phyloP scores from a whole-genome alignment of 2,113 vertebrate genomes.

The Arizona elegans region DNA sequence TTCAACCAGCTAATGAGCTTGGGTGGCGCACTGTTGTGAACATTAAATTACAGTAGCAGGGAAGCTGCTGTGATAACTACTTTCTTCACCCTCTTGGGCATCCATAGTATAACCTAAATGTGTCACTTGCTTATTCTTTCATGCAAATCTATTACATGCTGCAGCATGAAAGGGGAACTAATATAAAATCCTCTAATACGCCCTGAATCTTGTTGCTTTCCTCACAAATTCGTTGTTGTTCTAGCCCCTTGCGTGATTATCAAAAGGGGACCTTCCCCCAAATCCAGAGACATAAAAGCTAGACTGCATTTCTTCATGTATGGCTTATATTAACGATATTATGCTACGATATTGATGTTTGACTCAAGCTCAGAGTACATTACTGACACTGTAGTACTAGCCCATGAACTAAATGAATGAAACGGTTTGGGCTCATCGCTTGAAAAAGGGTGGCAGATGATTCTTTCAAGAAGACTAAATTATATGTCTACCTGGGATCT shows the following conservation, averaged over 20 bases:
- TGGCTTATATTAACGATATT: not conserved
- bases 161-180: slow-evolving; percentile 36
- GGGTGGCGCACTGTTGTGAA: slow-evolving; percentile 7
- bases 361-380: not conserved
- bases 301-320: not conserved
- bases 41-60: not conserved
- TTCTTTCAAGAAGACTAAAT: not conserved
- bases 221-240: not conserved
- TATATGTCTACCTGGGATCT: not conserved
- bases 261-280: not conserved
- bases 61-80: not conserved
- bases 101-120: slow-evolving; percentile 27
- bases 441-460: not conserved
- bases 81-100: slow-evolving; percentile 10
- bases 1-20: slow-evolving; percentile 39
- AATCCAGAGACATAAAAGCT: not conserved
- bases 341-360: not conserved
- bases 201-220: not conserved
- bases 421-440: not conserved
- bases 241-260: not conserved
- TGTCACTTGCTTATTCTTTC: slow-evolving; percentile 38
- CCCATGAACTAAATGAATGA: not conserved
- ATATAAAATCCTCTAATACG: not conserved
- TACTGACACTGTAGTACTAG: not conserved
- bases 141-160: slow-evolving; percentile 34